Percentiles rank a stretch among this genome's conserved stretches.
phyloP scores from a whole-genome alignment of 2,888 invertebrate genomes.

The Rhogogaster chlorosoma region DNA sequence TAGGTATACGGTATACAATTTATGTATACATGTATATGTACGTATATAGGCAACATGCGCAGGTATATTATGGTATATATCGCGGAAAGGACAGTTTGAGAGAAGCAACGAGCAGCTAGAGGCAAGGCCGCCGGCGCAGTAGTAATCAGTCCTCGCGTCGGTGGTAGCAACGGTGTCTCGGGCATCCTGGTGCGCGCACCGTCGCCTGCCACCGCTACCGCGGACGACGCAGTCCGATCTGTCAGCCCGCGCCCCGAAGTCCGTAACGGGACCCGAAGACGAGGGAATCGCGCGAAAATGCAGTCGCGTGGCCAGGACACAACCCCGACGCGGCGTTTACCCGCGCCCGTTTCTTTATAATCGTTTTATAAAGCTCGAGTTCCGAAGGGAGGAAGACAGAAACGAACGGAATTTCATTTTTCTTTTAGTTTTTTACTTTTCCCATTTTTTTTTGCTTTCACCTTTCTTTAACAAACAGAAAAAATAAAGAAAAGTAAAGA shows the following conservation, averaged over 20 bases:
- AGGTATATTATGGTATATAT: not conserved
- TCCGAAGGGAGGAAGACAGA: not conserved
- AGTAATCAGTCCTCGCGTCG: conserved; percentile 42
- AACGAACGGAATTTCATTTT: not conserved
- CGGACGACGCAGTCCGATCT: conserved; percentile 56
- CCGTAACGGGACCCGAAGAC: conserved; percentile 8
- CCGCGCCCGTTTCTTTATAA: not conserved
- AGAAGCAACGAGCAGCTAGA: conserved; percentile 8
- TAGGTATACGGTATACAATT: not conserved
- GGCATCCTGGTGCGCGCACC: conserved; percentile 40
- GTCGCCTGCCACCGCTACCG: conserved; percentile 56
- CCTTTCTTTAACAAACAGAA: not conserved
- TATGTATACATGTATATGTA: not conserved
- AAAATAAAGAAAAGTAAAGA: not conserved
- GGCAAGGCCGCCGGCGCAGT: conserved; percentile 48
- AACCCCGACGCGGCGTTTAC: conserved; percentile 18
- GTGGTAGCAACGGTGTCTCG: conserved; percentile 43
- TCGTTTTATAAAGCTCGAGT: not conserved
- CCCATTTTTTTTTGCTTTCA: not conserved
- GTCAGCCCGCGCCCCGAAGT: conserved; percentile 56
- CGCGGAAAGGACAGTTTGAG: conserved; percentile 26
- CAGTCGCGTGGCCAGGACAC: conserved; percentile 28
- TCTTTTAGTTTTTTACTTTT: not conserved
- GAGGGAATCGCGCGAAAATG: conserved; percentile 27
- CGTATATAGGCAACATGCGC: conserved; percentile 14